phyloP scores from a whole-genome alignment of 2,888 invertebrate species.

The Drosophila peninsularis region DNA sequence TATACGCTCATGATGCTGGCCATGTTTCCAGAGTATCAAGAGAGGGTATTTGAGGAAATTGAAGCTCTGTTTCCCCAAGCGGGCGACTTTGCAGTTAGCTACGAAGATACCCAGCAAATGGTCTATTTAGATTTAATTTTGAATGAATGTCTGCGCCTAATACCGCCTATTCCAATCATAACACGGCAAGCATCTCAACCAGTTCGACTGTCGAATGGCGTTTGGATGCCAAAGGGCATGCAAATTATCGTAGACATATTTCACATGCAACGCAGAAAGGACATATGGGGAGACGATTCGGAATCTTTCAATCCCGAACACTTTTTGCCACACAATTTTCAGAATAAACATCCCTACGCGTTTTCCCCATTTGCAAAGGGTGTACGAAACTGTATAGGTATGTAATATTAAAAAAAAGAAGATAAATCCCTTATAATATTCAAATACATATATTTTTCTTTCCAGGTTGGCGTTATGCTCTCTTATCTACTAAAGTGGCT shows the following conservation, averaged over 20 bases:
- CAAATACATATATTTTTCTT: not conserved
- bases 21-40: slow-evolving; percentile 28
- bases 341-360: slow-evolving; percentile 14
- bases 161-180: slow-evolving; percentile 22
- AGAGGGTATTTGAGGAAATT: slow-evolving; percentile 21
- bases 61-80: slow-evolving; percentile 1
- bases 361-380: slow-evolving; percentile 22
- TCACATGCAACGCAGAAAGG: slow-evolving; percentile 22
- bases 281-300: slow-evolving; percentile 22
- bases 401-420: too few species aligned
- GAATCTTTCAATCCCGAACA: slow-evolving; percentile 20
- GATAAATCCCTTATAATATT: not conserved
- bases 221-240: slow-evolving; percentile 4
- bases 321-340: slow-evolving; percentile 17
- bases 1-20: slow-evolving; percentile 19
- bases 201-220: slow-evolving; percentile 8
- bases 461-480: slow-evolving; percentile 23
- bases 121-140: slow-evolving; percentile 20
- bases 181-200: not conserved
- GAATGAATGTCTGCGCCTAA: slow-evolving; percentile 17
- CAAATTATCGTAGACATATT: slow-evolving; percentile 18
- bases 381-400: slow-evolving; percentile 25
- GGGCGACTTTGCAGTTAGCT: slow-evolving; percentile 10
- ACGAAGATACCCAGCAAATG: slow-evolving; percentile 13
- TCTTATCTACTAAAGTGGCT: slow-evolving; percentile 13